Evolutionary conservation across 1,140 invertebrate genomes (phyloP), one percentile per base, ranked within the genome.

Genomic region (Drosophila mojavensis): DNA sequence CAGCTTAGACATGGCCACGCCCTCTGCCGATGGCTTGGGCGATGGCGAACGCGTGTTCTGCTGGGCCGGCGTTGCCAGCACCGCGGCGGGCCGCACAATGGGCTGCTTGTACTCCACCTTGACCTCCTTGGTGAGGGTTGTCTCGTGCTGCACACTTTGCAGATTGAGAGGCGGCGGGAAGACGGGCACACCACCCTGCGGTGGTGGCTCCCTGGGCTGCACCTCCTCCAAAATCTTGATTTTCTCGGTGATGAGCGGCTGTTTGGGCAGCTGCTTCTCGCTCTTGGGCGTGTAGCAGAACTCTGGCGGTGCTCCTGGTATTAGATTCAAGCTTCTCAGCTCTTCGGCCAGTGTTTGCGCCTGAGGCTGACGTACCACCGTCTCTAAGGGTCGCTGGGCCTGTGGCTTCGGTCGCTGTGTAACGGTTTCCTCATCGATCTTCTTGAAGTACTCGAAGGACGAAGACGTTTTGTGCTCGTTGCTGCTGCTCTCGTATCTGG

Each of bases 241-340:
- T 78, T 94, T 94, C 17, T 94, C 92, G 17, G 93, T 93, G 11
- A 96, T 93, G 26, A 95, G 93, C 56, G 94, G 94, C 4, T 53
- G 43, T 41, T 68, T 80, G 1, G 85, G 71, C 17, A 65, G 47
- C 24, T 26, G 56, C 20, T 70, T 45, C 13, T 93, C 93, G 0
- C 91, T 75, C 78, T 95, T 95, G 3, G 95, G 94, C 30, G 94
- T 94, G 72, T 94, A 96, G 41, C 94, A 94, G 17, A 96, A 95
- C 92, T 96, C 94, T n/a, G 95, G 95, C 9, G 95, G 95, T 26
- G 95, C 94, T 86, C 95, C 96, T 0, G 95, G 96, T 61, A 94
- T 93, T 0, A 96, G 75, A 85, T 94, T 94, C 45, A 96, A 93
- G 69, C 94, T 93, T 51, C 90, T 75, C 13, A 91, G 74, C 47